These are phyloP conservation scores for Drosophila kambysellisi DNA, from an alignment of 2,888 invertebrate species.

Conservation along the genomic window DNA sequence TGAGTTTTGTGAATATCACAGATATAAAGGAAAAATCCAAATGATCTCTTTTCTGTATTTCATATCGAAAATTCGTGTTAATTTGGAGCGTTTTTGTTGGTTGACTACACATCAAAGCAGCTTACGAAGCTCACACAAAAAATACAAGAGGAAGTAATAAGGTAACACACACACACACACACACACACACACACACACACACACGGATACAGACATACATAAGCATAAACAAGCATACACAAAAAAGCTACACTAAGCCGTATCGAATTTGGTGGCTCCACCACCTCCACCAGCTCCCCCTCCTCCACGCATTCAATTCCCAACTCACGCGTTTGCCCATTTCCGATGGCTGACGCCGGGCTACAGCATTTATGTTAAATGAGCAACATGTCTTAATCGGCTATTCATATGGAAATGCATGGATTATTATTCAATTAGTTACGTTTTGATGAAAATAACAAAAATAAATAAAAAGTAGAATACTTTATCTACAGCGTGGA, in stretches of 20 bases:
- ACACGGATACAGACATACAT: neutral
- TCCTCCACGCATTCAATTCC: constrained; percentile 16
- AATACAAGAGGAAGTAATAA: constrained; percentile 14
- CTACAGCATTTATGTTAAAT: constrained; percentile 65
- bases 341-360: constrained; percentile 50
- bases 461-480: constrained; percentile 48
- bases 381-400: constrained; percentile 74
- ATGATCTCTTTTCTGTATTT: neutral
- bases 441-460: constrained; percentile 61
- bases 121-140: constrained; percentile 23
- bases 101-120: constrained; percentile 6
- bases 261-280: constrained; percentile 30
- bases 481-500: constrained; percentile 28
- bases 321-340: constrained; percentile 37
- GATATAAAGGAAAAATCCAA: constrained; percentile 7
- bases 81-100: constrained; percentile 45
- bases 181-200: constrained; percentile 1
- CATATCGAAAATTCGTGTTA: constrained; percentile 40
- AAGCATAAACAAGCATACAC: constrained; percentile 7
- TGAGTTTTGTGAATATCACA: constrained; percentile 19
- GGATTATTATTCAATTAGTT: constrained; percentile 79
- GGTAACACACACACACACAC: constrained; percentile 8
- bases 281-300: neutral
- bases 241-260: constrained; percentile 45
- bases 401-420: constrained; percentile 76